Conservation (phyloP, 1,140 invertebrate species). For the Dryas iulia region DNA sequence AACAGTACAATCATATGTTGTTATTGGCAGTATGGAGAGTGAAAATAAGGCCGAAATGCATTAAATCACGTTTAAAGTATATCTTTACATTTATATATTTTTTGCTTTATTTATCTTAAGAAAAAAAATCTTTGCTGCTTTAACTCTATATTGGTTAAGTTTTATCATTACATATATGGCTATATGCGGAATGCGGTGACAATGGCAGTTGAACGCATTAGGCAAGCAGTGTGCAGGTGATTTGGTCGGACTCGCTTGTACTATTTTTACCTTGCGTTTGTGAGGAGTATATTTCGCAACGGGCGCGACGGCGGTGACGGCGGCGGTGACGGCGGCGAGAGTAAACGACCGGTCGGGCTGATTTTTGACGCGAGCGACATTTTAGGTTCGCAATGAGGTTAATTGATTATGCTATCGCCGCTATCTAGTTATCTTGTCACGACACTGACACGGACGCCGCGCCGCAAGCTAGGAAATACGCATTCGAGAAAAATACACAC, state of each 20-base stretch:
- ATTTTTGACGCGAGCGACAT: background rate
- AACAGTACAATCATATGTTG: too few relatives aligned
- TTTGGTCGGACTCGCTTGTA: background rate
- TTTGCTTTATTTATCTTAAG: too few relatives aligned
- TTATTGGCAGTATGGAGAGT: too few relatives aligned
- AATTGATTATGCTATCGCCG: constrained; percentile 1
- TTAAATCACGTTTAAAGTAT: too few relatives aligned
- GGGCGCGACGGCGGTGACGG: background rate
- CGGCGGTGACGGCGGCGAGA: background rate
- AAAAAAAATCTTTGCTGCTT: too few relatives aligned
- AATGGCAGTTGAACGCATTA: too few relatives aligned
- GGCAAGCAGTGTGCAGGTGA: background rate
- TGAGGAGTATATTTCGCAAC: background rate
- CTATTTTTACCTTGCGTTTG: background rate
- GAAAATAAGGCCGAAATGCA: too few relatives aligned
- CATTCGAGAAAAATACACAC: background rate
- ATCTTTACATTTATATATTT: too few relatives aligned
- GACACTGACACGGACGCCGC: background rate
- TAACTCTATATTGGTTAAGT: too few relatives aligned
- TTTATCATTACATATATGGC: too few relatives aligned
- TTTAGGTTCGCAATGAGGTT: background rate
- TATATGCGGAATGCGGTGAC: background rate
- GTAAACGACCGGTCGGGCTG: background rate
- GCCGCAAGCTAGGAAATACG: background rate
- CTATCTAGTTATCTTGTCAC: background rate